These are phyloP conservation scores for Meles meles DNA, from an alignment of 2,113 vertebrate genomes.

Conservation along the genomic window DNA sequence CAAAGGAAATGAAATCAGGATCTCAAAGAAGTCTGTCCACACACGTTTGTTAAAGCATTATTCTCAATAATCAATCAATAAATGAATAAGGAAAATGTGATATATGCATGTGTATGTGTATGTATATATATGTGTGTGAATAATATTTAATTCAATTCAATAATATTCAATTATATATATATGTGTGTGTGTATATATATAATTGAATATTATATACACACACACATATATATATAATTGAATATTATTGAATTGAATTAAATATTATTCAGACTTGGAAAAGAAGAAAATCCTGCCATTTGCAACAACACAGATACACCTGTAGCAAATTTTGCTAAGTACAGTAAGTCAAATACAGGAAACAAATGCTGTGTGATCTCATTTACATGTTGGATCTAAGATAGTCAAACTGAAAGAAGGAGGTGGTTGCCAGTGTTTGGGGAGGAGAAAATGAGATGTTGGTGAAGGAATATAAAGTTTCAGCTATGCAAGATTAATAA, in stretches of 20 bases:
- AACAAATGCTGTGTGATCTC: not conserved
- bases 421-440: not conserved
- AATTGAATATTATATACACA: too few relatives aligned
- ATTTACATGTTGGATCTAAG: not conserved
- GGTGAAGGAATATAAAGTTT: not conserved
- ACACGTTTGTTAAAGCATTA: not conserved
- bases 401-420: not conserved
- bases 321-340: not conserved
- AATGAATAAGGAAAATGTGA: not conserved
- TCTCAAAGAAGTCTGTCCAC: not conserved
- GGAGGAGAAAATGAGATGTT: not conserved
- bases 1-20: not conserved
- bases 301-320: not conserved
- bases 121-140: too few relatives aligned
- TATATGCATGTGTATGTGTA: too few relatives aligned
- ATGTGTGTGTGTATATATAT: too few relatives aligned
- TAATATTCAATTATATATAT: too few relatives aligned
- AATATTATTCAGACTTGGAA: not conserved
- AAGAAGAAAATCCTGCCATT: not conserved
- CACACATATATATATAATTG: too few relatives aligned
- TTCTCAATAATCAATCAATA: not conserved
- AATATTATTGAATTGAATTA: too few relatives aligned
- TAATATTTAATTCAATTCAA: too few relatives aligned
- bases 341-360: not conserved
- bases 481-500: not conserved